A percentile compares a stretch with the other conserved stretches of the same genome.
These are phyloP conservation scores for Calcarius lapponicus DNA, from an alignment of 2,797 vertebrate genomes.

Conservation along the genomic window DNA sequence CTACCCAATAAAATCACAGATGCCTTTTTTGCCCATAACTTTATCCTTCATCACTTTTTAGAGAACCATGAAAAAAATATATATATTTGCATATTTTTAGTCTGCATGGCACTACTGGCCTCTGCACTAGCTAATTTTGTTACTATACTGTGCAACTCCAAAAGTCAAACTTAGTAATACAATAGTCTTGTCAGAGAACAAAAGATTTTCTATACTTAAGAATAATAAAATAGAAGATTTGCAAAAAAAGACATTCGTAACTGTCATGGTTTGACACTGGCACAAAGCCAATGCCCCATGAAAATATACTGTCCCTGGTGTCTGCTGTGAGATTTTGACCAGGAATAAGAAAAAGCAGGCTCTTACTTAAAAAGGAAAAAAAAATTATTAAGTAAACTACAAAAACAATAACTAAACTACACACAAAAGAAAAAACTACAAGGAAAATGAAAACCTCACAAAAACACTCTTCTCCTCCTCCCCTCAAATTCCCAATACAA, in stretches of 20 bases:
- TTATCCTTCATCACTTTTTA: neutral
- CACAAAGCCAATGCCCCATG: too few species aligned
- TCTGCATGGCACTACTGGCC: neutral
- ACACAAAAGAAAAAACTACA: too few species aligned
- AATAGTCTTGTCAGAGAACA: neutral
- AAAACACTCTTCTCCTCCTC: too few species aligned
- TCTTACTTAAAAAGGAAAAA: too few species aligned
- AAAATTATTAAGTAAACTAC: too few species aligned
- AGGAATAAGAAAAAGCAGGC: too few species aligned
- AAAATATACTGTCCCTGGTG: too few species aligned
- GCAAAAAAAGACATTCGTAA: neutral
- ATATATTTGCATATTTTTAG: neutral
- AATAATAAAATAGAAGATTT: neutral
- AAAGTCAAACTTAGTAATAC: neutral
- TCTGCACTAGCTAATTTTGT: neutral
- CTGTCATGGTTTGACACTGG: too few species aligned
- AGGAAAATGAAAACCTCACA: too few species aligned
- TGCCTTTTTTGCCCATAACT: neutral
- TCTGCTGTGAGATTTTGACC: too few species aligned
- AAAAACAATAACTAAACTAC: too few species aligned
- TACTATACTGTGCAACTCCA: neutral
- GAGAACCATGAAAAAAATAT: neutral
- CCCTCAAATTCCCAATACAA: too few species aligned
- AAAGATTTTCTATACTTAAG: neutral
- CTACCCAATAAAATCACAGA: neutral